Evolutionary conservation across 2,888 invertebrate genomes (phyloP), one percentile per base, ranked within the genome.

Genomic region (Trichopoda pennipes): DNA sequence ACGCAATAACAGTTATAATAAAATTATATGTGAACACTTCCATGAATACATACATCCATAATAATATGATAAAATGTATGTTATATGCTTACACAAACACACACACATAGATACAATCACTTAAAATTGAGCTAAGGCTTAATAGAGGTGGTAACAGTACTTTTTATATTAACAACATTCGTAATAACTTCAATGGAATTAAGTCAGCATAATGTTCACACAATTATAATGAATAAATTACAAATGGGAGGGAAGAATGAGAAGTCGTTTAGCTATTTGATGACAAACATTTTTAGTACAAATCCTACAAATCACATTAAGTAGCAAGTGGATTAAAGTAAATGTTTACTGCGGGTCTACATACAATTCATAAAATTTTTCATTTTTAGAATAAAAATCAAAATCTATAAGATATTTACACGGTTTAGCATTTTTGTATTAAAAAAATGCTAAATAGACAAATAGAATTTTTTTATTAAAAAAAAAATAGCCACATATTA

Each of bases 1-100:
- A 68, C 58, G 73, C 77, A 77, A 77, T 81, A 81, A 81, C 73
- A 73, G 73, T 81, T 73, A 81, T 28, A 81, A 58, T 81, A 73
- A 81, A 81, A 81, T 81, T 79, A 55, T 61, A 79, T 79, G 73
- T 58, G 49, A 74, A 53, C 60, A 17, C 21, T 44, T 35, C 21
- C 42, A 69, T 17, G 8, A 12, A 58, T 28, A 12, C 58, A 58
- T 7, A n/a, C n/a, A 32, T 21, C 3, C 3, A 28, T 1, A 35
- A 28, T 1, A 35, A 28, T 3, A 28, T 28, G 47, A 58, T 23
- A 17, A 49, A 35, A 14, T 17, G 17, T n/a, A n/a, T 38, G 28
- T 53, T n/a, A 7, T 16, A 23, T 2, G 42, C 9, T 3, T n/a
- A 14, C n/a, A 35, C 7, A 14, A 6, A 16, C n/a, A 66, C 19